Percentiles rank a stretch among this genome's conserved stretches.
Evolutionary conservation across 2,888 invertebrate species (phyloP).

Genomic region (Epistrophe grossulariae): DNA sequence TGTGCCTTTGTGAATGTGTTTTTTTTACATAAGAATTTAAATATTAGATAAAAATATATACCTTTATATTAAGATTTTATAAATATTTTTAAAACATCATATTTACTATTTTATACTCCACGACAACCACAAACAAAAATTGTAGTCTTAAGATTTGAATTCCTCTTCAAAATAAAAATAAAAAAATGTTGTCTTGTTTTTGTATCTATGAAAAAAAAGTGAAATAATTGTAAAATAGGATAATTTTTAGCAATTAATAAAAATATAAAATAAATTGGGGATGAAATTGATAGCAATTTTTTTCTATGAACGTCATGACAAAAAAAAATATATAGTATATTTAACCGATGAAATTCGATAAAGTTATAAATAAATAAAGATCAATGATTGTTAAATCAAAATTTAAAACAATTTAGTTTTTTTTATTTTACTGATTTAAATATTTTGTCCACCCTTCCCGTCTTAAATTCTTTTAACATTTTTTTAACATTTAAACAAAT

Average conservation of each 20-base stretch:
- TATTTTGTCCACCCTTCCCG: background rate
- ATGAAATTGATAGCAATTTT: constrained; percentile 51
- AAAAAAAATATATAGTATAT: constrained; percentile 24
- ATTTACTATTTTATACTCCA: constrained; percentile 55
- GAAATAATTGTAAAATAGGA: constrained; percentile 50
- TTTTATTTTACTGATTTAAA: constrained; percentile 14
- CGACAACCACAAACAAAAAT: constrained; percentile 52
- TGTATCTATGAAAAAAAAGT: constrained; percentile 40
- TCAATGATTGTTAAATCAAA: constrained; percentile 76
- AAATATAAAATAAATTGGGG: constrained; percentile 39
- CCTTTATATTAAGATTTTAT: constrained; percentile 58
- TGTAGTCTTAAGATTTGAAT: constrained; percentile 52
- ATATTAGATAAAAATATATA: constrained; percentile 13
- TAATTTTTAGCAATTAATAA: constrained; percentile 48
- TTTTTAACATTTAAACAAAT: constrained; percentile 37
- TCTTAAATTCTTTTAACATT: constrained; percentile 52
- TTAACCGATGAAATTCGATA: constrained; percentile 52
- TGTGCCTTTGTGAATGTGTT: constrained; percentile 82
- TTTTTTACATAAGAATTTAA: constrained; percentile 38
- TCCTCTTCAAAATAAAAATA: constrained; percentile 48
- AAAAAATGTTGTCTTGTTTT: constrained; percentile 4
- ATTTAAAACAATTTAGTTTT: constrained; percentile 61
- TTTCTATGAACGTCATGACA: constrained; percentile 59
- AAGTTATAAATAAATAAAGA: constrained; percentile 68
- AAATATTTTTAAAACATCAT: constrained; percentile 47